A percentile compares a stretch with the other conserved stretches of the same genome.
Evolutionary conservation across 2,797 vertebrate genomes (phyloP).

Genomic region (Helostoma temminkii): DNA sequence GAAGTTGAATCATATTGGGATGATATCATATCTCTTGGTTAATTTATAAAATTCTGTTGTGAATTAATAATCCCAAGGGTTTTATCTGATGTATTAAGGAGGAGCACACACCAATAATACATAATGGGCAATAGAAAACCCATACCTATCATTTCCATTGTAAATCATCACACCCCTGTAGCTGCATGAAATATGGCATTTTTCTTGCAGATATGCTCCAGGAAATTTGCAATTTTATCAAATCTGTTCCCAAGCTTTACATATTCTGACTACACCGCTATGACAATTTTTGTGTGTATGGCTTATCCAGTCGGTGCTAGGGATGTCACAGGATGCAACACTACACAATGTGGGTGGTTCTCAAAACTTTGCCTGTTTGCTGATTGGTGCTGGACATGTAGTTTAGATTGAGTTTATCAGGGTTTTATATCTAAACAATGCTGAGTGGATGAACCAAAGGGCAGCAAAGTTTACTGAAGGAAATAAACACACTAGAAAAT

Average conservation of each 20-base stretch:
- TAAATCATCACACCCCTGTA: not conserved
- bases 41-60: slow-evolving; percentile 9
- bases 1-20: slow-evolving; percentile 17
- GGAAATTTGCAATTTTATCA: not conserved
- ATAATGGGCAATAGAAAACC: slow-evolving; percentile 13
- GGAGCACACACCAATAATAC: not conserved
- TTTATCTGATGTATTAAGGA: slow-evolving; percentile 5
- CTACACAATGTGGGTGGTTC: not conserved
- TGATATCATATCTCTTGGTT: slow-evolving; percentile 6
- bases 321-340: not conserved
- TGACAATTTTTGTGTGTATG: not conserved
- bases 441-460: slow-evolving; percentile 6
- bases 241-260: not conserved
- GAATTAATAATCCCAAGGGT: slow-evolving; percentile 6
- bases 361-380: no score
- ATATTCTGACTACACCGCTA: not conserved
- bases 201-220: not conserved
- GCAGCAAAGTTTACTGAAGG: slow-evolving; percentile 14
- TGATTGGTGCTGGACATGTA: no score
- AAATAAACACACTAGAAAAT: slow-evolving; percentile 15
- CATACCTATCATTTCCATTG: slow-evolving; percentile 7
- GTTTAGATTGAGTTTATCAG: not conserved
- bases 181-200: slow-evolving; percentile 1
- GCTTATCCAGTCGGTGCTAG: not conserved
- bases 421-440: slow-evolving; percentile 9